Conservation (phyloP, 2,888 invertebrate genomes). For the Campopleginae sp. region DNA sequence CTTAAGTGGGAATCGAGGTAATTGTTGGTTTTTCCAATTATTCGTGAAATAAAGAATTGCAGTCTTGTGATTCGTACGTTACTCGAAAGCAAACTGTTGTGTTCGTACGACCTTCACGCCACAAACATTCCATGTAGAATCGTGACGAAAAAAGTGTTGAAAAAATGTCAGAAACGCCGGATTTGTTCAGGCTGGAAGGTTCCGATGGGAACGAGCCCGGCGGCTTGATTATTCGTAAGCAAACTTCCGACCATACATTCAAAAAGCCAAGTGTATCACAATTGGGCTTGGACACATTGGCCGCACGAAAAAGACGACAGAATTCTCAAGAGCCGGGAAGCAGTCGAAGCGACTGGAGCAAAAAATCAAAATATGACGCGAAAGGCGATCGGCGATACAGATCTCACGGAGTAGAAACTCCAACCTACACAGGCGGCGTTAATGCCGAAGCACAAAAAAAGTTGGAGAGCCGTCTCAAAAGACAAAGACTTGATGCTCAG, state of each 20-base stretch:
- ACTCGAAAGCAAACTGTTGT: background rate
- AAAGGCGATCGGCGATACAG: slow-evolving; percentile 89
- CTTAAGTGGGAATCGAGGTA: background rate
- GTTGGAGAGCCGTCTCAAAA: slow-evolving; percentile 84
- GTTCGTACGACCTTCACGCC: background rate
- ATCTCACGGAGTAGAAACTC: slow-evolving; percentile 93
- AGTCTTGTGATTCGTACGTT: background rate
- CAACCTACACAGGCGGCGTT: slow-evolving; percentile 97
- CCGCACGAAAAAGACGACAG: slow-evolving; percentile 89
- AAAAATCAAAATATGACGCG: slow-evolving; percentile 74
- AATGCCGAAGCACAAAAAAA: slow-evolving; percentile 91
- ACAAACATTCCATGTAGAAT: background rate
- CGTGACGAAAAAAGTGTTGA: background rate
- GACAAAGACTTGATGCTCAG: slow-evolving; percentile 80
- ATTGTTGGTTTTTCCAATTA: background rate
- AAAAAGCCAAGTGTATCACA: slow-evolving; percentile 92
- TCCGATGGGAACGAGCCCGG: slow-evolving; percentile 79
- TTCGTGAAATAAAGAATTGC: background rate
- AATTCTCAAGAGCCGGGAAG: slow-evolving; percentile 78
- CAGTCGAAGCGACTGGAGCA: slow-evolving; percentile 78
- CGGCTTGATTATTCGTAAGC: slow-evolving; percentile 84
- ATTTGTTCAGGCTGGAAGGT: slow-evolving; percentile 84
- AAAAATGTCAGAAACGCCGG: slow-evolving; percentile 76
- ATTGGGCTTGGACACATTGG: slow-evolving; percentile 93
- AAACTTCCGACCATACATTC: slow-evolving; percentile 86